Percentiles rank a stretch among this genome's conserved stretches.
Evolutionary conservation across 1,140 invertebrate genomes (phyloP).

Genomic region (Hermetia illucens): DNA sequence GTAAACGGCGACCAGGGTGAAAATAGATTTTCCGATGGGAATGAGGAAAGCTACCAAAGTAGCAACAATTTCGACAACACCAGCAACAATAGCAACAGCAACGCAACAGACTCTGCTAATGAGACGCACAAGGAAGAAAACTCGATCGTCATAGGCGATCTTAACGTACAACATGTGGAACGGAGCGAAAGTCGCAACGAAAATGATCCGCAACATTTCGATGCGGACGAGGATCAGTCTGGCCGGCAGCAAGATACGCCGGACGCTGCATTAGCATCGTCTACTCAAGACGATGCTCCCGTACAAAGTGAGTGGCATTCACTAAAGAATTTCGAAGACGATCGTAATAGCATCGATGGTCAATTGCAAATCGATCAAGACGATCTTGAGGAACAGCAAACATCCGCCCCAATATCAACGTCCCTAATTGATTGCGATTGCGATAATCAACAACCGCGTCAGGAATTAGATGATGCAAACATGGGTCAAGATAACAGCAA

Average conservation of each 20-base stretch:
- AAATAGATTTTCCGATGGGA: too few species aligned
- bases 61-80: too few species aligned
- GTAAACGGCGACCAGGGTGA: too few species aligned
- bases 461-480: too few species aligned
- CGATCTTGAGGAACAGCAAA: neutral
- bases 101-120: neutral
- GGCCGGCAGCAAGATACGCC: slow-evolving; percentile 7
- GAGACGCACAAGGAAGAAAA: neutral
- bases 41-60: too few species aligned
- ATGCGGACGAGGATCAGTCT: neutral
- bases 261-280: slow-evolving; percentile 4
- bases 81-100: neutral
- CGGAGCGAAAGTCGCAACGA: slow-evolving; percentile 4
- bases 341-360: too few species aligned
- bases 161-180: slow-evolving; percentile 8
- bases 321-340: too few species aligned
- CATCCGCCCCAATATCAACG: neutral
- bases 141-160: neutral
- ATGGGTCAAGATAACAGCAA: too few species aligned
- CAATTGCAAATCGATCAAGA: slow-evolving; percentile 8
- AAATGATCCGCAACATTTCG: slow-evolving; percentile 6
- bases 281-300: too few species aligned
- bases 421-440: neutral
- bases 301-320: too few species aligned
- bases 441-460: neutral